Conservation (phyloP, 2,113 vertebrate species). For the Barnardius zonarius region DNA sequence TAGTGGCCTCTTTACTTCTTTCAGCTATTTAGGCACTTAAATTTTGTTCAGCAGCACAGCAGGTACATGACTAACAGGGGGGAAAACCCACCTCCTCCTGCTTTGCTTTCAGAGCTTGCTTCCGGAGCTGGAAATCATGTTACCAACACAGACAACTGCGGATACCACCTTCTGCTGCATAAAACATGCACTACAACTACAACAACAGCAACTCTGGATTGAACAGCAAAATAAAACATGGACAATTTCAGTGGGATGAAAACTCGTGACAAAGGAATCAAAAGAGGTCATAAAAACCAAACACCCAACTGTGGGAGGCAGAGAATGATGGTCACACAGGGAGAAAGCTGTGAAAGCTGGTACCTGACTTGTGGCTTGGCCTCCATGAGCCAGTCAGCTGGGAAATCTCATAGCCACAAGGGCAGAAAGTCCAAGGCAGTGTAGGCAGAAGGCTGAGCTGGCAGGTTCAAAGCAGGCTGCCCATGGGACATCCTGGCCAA, state of each 20-base stretch:
- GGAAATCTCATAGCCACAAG: not conserved
- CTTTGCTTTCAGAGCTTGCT: not conserved
- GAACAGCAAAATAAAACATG: not conserved
- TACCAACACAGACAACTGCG: not conserved
- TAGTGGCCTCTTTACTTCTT: not conserved
- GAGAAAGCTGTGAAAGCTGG: not conserved
- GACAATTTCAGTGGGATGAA: not conserved
- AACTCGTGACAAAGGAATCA: not conserved
- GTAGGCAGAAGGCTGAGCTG: not conserved
- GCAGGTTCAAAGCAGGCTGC: not conserved
- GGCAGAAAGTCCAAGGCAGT: not conserved
- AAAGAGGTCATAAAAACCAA: not conserved
- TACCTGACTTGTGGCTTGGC: not conserved
- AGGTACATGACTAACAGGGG: not conserved
- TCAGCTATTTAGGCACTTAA: not conserved
- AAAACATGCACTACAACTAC: not conserved
- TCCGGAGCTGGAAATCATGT: not conserved
- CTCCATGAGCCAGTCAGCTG: not conserved
- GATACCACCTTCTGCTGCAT: not conserved
- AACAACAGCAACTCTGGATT: not conserved
- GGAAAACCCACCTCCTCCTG: accelerated
- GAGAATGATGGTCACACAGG: not conserved
- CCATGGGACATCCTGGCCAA: not conserved
- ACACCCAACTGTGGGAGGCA: too few relatives aligned
- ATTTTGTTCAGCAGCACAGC: not conserved